Evolutionary conservation across 2,888 invertebrate species (phyloP), one percentile per base, ranked within the genome.

Genomic region (Automeris io): DNA sequence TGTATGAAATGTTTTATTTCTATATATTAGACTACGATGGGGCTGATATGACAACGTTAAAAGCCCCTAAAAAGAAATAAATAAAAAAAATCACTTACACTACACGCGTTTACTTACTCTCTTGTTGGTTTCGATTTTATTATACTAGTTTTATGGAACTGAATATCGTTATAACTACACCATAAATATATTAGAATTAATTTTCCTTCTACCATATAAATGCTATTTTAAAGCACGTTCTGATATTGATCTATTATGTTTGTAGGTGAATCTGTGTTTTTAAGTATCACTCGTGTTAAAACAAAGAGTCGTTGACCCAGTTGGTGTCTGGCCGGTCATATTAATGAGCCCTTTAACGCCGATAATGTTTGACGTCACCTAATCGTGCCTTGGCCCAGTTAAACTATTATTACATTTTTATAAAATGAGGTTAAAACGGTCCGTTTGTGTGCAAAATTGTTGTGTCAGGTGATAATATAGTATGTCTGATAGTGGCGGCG

Each of bases 221-320:
- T 26, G 16, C 1, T 29, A 29, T 29, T 29, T 2, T 19, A 6
- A 19, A 6, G 3, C n/a, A 1, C 16, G 29, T 48, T 44, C 45
- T 40, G 40, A 16, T 34, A 24, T 37, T 37, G 44, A 43, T 40
- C 39, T 42, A 36, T 19, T 18, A 43, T 54, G 39, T 51, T 57
- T 49, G 51, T 52, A 49, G 43, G 45, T 49, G 54, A 54, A 55
- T 46, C 29, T 13, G 16, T 29, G 16, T 29, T 16, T 29, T 5
- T 24, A 46, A 51, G 65, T 70, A 73, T 74, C 68, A 66, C 48
- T 34, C 23, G 12, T 16, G 34, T 31, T 36, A 54, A 45, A 52
- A 63, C 57, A 74, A 73, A 70, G 75, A 70, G 76, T 77, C 78
- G 66, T 75, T 79, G 81, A 81, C 81, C 82, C 53, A 80, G 61